Evolutionary conservation across 2,888 invertebrate species (phyloP).

Genomic region (Apantesis nais): DNA sequence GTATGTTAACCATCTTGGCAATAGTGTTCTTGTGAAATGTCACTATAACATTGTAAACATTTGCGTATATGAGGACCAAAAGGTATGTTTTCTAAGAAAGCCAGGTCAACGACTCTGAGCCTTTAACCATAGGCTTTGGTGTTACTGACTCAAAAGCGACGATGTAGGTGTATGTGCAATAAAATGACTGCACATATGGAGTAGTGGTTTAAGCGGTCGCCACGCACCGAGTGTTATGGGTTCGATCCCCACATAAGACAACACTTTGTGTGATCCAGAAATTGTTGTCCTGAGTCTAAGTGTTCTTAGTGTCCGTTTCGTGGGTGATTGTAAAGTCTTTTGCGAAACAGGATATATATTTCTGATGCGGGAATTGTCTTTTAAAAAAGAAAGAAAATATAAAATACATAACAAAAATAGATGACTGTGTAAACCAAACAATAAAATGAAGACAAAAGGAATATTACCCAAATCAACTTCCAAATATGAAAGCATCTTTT

Average conservation of each 20-base stretch:
- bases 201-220: no score
- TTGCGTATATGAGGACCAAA: neutral
- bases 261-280: no score
- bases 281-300: no score
- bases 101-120: conserved; percentile 28
- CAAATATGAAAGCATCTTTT: neutral
- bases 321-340: no score
- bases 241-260: no score
- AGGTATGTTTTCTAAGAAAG: conserved; percentile 9
- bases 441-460: neutral
- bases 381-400: no score
- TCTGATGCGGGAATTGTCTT: no score
- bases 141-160: conserved; percentile 13
- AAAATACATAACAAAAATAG: no score
- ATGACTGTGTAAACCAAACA: no score
- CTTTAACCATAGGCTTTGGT: conserved; percentile 3
- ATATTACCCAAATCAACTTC: neutral
- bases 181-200: neutral
- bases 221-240: no score
- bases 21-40: conserved; percentile 28
- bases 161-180: neutral
- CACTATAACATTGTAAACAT: neutral
- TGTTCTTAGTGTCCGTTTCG: no score
- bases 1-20: conserved; percentile 22
- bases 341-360: no score